These are phyloP conservation scores for Epistrophella euchroma DNA, from an alignment of 2,888 invertebrate genomes.

Conservation along the genomic window DNA sequence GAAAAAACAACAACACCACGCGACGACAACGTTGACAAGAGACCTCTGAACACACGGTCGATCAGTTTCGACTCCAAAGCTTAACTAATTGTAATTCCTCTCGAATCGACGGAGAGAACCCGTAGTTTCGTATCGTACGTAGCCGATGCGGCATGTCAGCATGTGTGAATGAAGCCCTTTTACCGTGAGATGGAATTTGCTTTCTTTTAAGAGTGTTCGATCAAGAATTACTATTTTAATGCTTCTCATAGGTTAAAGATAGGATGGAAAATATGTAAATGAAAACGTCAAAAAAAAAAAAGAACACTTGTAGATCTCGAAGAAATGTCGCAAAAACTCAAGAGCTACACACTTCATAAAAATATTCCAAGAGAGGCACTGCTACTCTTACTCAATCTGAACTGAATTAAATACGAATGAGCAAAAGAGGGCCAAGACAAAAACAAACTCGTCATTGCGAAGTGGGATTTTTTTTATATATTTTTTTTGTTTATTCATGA, in stretches of 20 bases:
- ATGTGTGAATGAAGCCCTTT: slow-evolving; percentile 62
- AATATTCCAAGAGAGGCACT: background rate
- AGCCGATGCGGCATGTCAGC: background rate
- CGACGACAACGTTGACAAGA: slow-evolving; percentile 39
- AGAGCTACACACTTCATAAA: background rate
- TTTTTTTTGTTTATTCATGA: slow-evolving; percentile 9
- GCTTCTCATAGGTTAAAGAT: background rate
- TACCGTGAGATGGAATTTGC: background rate
- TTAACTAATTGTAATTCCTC: slow-evolving; percentile 65
- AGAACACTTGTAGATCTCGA: slow-evolving; percentile 12
- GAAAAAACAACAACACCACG: slow-evolving; percentile 44
- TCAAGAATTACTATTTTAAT: slow-evolving; percentile 35
- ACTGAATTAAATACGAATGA: slow-evolving; percentile 26
- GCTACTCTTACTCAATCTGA: slow-evolving; percentile 25
- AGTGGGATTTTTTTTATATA: slow-evolving; percentile 9
- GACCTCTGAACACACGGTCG: slow-evolving; percentile 51
- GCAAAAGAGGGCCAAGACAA: slow-evolving; percentile 9
- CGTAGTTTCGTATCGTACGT: slow-evolving; percentile 41
- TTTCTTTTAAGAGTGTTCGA: slow-evolving; percentile 23
- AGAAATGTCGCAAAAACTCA: background rate
- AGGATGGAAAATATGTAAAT: background rate
- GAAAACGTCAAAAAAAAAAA: slow-evolving; percentile 9
- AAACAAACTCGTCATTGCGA: slow-evolving; percentile 29
- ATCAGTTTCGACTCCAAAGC: slow-evolving; percentile 67
- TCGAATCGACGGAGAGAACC: slow-evolving; percentile 54